A percentile compares a stretch with the other conserved stretches of the same genome.
These are phyloP conservation scores for Catostylus mosaicus DNA, from an alignment of 30 jellyfish, hydroid and myxozoan genomes.

Conservation along the genomic window DNA sequence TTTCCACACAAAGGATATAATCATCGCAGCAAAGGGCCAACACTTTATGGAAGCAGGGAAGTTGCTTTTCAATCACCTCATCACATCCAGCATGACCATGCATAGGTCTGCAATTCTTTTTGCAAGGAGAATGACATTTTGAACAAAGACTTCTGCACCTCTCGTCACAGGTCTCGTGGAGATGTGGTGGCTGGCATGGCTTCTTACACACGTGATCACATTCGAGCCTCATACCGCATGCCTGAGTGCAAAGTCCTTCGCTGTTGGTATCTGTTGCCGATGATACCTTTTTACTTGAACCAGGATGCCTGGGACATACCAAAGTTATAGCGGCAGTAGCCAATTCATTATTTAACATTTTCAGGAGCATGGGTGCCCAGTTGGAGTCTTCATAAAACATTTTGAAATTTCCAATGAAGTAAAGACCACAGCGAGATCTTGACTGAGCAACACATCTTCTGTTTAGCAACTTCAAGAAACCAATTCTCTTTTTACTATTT, in stretches of 20 bases:
- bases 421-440: conserved; percentile 75
- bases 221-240: conserved; percentile 7
- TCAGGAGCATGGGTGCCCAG: conserved; percentile 46
- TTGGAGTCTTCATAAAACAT: conserved; percentile 21
- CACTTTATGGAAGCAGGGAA: conserved; percentile 53
- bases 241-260: conserved; percentile 36
- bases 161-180: conserved; percentile 32
- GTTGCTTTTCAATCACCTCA: background rate
- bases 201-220: conserved; percentile 61
- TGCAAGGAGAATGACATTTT: conserved; percentile 13
- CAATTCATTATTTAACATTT: conserved; percentile 1
- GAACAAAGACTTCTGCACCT: conserved; percentile 1
- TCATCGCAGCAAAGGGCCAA: conserved; percentile 41
- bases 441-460: conserved; percentile 86
- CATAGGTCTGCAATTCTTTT: conserved; percentile 4
- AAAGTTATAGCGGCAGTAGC: conserved; percentile 26
- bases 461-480: conserved; percentile 54
- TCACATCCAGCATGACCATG: conserved; percentile 28
- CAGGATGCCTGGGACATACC: conserved; percentile 49
- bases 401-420: conserved; percentile 50
- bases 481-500: conserved; percentile 35
- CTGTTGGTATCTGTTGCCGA: conserved; percentile 33
- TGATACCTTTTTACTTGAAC: background rate
- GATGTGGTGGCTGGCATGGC: conserved; percentile 63
- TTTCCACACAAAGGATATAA: conserved; percentile 6